Evolutionary conservation across 2,113 vertebrate species (phyloP), one percentile per base, ranked within the genome.

Genomic region (Eptesicus fuscus): DNA sequence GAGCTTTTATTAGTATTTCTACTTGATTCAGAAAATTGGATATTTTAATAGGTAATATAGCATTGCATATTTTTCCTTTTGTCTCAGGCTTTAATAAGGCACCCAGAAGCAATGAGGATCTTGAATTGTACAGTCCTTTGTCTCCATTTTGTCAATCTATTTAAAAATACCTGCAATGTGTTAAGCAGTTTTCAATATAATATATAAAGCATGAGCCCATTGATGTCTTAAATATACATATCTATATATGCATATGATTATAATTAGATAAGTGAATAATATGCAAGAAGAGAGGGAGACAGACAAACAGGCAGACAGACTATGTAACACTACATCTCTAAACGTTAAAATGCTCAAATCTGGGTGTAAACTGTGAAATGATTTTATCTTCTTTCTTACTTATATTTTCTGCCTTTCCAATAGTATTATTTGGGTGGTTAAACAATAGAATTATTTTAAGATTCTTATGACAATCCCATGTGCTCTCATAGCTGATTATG

Each of bases 391-490:
- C 9, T 42, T 74, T 47, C 2, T 42, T 65, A 37, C 37, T 61
- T 79, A 22, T 80, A 47, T 56, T 88, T 44, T 70, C 28, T 83
- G 22, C 14, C 20, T 65, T 88, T 93, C 22, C 96, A 92, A 90
- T 37, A 16, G 14, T 10, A 92, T 90, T 94, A 40, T 87, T 93
- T 92, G 51, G 32, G 28, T 77, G 88, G 80, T 42, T 91, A 83
- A 87, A 76, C 13, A 82, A 61, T 61, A 69, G 71, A 88, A 78
- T 59, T 42, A 87, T 40, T 79, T 95, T 90, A 87, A 90, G 61
- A 35, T 76, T 86, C 61, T 80, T 83, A n/a, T 32, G 47, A 80
- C n/a, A 95, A 44, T 69, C 4, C 22, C 56, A 28, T 13, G 18
- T 78, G 47, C 3, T 90, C 87, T n/a, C 32, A 56, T 16, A 59